These are phyloP conservation scores for Pollenia griseotomentosa DNA, from an alignment of 2,888 invertebrate genomes.

Conservation along the genomic window DNA sequence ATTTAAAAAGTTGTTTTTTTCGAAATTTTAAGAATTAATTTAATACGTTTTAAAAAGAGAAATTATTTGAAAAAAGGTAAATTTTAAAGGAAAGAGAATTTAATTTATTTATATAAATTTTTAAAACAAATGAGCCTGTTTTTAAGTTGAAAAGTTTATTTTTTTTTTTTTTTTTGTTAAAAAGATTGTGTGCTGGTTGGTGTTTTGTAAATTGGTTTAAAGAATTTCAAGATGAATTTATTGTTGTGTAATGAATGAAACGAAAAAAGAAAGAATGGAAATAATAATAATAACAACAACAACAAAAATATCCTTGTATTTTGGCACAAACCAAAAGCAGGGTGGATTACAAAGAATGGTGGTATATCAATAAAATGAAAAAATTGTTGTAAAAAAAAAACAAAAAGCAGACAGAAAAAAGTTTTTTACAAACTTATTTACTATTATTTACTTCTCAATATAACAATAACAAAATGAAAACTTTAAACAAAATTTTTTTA, in stretches of 20 bases:
- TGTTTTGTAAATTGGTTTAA: conserved; percentile 40
- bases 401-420: conserved; percentile 26
- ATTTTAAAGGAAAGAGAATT: conserved; percentile 16
- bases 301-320: conserved; percentile 49
- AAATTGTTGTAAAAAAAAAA: conserved; percentile 36
- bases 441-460: conserved; percentile 16
- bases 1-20: conserved; percentile 22
- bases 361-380: conserved; percentile 52
- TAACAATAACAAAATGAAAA: conserved; percentile 42
- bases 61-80: conserved; percentile 52
- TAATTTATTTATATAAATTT: background rate
- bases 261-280: conserved; percentile 27
- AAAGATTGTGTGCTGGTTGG: conserved; percentile 39
- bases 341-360: conserved; percentile 70
- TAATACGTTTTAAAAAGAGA: background rate
- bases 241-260: conserved; percentile 67
- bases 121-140: conserved; percentile 3
- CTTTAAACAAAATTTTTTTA: conserved; percentile 16
- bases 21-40: conserved; percentile 1
- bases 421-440: conserved; percentile 56
- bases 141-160: conserved; percentile 24
- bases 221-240: conserved; percentile 58
- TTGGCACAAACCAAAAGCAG: conserved; percentile 65
- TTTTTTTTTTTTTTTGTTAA: background rate
- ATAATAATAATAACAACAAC: conserved; percentile 33